Percentiles rank a stretch among this genome's conserved stretches.
Conservation (phyloP, 2,888 invertebrate genomes). For the Volucella bombylans region DNA sequence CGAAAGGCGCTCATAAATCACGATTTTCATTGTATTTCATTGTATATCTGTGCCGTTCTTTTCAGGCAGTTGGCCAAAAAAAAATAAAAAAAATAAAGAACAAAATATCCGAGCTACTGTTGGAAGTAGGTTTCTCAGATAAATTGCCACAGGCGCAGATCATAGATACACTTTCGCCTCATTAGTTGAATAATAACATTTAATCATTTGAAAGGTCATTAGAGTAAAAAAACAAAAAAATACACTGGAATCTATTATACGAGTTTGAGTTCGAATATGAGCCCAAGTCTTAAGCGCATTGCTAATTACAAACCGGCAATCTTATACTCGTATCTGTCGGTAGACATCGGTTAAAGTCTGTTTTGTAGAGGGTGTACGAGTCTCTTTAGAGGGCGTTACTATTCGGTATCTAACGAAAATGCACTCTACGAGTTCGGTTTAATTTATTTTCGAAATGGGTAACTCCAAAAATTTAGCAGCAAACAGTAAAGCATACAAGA, state of each 20-base stretch:
- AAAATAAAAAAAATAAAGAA: background rate
- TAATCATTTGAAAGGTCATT: slow-evolving; percentile 72
- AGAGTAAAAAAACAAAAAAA: slow-evolving; percentile 23
- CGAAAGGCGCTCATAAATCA: slow-evolving; percentile 61
- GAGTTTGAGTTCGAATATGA: too few species aligned
- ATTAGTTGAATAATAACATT: slow-evolving; percentile 69
- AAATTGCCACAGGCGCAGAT: slow-evolving; percentile 30
- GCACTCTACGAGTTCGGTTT: slow-evolving; percentile 24
- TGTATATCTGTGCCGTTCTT: background rate
- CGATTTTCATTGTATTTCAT: slow-evolving; percentile 57
- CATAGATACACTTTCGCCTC: slow-evolving; percentile 66
- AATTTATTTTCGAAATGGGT: slow-evolving; percentile 46
- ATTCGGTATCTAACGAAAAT: slow-evolving; percentile 33
- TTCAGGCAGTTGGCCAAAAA: slow-evolving; percentile 5
- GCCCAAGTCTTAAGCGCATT: slow-evolving; percentile 15
- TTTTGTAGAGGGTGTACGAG: slow-evolving; percentile 8
- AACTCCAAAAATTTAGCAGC: slow-evolving; percentile 2
- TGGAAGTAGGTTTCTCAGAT: slow-evolving; percentile 44
- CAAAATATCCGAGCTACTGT: slow-evolving; percentile 43
- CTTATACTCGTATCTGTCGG: slow-evolving; percentile 10
- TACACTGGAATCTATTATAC: slow-evolving; percentile 36
- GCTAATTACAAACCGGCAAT: slow-evolving; percentile 38
- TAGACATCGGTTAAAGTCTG: background rate
- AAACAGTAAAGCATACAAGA: slow-evolving; percentile 3
- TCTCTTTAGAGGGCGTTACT: slow-evolving; percentile 26